Evolutionary conservation across 2,888 invertebrate genomes (phyloP), one percentile per base, ranked within the genome.

Genomic region (Drosophila anomelani): DNA sequence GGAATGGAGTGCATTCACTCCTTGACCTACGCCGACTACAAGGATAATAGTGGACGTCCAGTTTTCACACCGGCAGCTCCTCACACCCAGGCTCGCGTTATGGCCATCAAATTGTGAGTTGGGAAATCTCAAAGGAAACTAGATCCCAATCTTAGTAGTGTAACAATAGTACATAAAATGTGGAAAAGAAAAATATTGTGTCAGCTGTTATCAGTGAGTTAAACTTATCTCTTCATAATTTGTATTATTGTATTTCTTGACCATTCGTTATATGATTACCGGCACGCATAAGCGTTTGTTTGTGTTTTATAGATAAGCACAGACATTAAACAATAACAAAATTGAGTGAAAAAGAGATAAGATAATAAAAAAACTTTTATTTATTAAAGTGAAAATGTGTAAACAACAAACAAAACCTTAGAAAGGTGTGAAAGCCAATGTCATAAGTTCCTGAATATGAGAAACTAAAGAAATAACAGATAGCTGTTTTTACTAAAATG

Each of bases 1-100:
- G 51, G 51, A 23, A 53, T 53, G 51, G 36, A 53, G 36, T 53
- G 51, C 15, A 15, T 53, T 36, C 51, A 53, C 51, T 23, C 51
- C 10, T 20, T 53, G 15, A 15, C 1, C 1, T 53, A 53, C 6
- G 51, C 51, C 6, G 51, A 53, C 36, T 53, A 53, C 15, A 53
- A 53, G 15, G 51, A 53, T 15, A 6, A 9, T 0, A 53, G 23
- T 36, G 51, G 51, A 10, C 51, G 36, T 36, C 34, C 51, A 3
- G 6, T 53, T 36, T 53, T 53, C 15, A 53, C 36, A 3, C 51
- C 51, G 9, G 51, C 51, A 23, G 51, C 51, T 23, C 51, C 51
- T 0, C 51, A 53, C 23, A 53, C 51, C 9, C 23, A 15, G 51
- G 51, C 51, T 15, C 51, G 51, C 36, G 36, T 53, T 10, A 53